Conservation (phyloP, 2,888 invertebrate species). For the Stramonita haemastoma region DNA sequence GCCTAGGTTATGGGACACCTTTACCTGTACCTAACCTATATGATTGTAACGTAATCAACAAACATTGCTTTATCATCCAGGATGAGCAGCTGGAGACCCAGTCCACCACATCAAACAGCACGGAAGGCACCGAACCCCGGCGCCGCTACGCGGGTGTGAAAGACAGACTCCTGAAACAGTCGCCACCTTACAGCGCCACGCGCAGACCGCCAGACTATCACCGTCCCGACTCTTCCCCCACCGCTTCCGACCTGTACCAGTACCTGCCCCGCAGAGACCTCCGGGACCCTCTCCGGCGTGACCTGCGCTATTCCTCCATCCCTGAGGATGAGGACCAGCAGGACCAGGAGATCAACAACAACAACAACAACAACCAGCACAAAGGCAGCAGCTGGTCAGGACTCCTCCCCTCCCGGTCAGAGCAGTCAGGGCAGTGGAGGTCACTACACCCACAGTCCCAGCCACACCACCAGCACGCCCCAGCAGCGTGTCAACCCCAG, state of each 20-base stretch:
- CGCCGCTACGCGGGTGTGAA: conserved; percentile 26
- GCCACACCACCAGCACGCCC: background rate
- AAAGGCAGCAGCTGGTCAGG: conserved; percentile 32
- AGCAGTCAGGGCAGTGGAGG: background rate
- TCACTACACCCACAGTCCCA: background rate
- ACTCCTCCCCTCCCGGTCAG: background rate
- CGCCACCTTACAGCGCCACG: no score
- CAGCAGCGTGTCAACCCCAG: background rate
- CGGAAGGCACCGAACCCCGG: conserved; percentile 27
- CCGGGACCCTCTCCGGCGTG: background rate
- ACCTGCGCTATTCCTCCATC: conserved; percentile 24
- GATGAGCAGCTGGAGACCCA: conserved; percentile 17
- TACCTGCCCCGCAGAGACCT: conserved; percentile 3
- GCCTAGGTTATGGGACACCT: no score
- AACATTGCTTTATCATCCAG: background rate
- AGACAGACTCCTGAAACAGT: background rate
- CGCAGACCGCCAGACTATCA: background rate
- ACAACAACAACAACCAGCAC: conserved; percentile 27
- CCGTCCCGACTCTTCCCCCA: conserved; percentile 10
- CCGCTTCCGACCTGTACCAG: conserved; percentile 26
- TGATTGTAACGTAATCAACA: no score
- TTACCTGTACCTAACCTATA: no score
- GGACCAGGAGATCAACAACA: conserved; percentile 52
- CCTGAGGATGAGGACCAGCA: conserved; percentile 40
- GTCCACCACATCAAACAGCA: conserved; percentile 35